These are phyloP conservation scores for Iguana delicatissima DNA, from an alignment of 2,797 vertebrate species.

Conservation along the genomic window DNA sequence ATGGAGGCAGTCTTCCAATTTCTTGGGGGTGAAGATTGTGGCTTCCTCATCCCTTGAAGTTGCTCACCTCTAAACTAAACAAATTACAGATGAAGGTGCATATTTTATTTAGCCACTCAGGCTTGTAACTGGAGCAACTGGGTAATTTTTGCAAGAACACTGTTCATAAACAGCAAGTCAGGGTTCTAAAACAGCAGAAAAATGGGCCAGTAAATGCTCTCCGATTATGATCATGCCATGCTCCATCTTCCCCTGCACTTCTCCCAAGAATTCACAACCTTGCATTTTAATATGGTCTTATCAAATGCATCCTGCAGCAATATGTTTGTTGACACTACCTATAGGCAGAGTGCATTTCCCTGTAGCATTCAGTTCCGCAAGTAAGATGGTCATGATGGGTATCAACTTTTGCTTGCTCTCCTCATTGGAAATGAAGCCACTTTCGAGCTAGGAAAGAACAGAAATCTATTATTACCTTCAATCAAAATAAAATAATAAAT, in stretches of 20 bases:
- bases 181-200: not conserved
- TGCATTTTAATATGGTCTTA: not conserved
- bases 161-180: not conserved
- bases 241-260: not conserved
- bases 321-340: conserved; percentile 75
- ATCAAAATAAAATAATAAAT: not conserved
- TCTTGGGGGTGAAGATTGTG: too few relatives aligned
- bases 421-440: conserved; percentile 95
- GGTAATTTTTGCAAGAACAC: not conserved
- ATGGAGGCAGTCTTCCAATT: too few relatives aligned
- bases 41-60: too few relatives aligned
- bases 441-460: conserved; percentile 88
- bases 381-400: conserved; percentile 95
- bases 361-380: conserved; percentile 95
- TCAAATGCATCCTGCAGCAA: not conserved
- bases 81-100: not conserved
- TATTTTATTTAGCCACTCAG: not conserved
- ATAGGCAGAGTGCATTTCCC: conserved; percentile 96
- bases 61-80: not conserved
- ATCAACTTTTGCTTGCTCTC: conserved; percentile 97
- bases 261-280: not conserved
- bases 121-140: not conserved
- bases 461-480: not conserved
- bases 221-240: not conserved
- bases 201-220: not conserved